Percentiles rank a stretch among this genome's conserved stretches.
Evolutionary conservation across 1,140 invertebrate species (phyloP).

Genomic region (Drosophila chauvacae): DNA sequence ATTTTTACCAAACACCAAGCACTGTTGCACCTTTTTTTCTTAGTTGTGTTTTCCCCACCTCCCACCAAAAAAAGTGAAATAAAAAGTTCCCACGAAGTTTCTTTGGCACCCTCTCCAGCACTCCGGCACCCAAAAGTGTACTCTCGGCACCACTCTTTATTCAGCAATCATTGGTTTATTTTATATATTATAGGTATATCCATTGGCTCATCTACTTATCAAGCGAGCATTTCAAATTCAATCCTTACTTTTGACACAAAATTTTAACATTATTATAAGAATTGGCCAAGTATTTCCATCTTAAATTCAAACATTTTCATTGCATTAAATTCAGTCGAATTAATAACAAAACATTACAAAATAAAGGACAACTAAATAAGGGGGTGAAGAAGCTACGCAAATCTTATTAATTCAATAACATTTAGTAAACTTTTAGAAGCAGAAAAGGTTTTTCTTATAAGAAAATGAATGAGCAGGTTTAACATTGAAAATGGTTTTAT

Average conservation of each 20-base stretch:
- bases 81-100: slow-evolving; percentile 20
- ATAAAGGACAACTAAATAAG: slow-evolving; percentile 18
- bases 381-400: slow-evolving; percentile 21
- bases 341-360: slow-evolving; percentile 7
- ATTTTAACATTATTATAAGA: slow-evolving; percentile 1
- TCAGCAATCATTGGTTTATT: slow-evolving; percentile 43
- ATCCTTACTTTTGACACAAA: slow-evolving; percentile 8
- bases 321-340: slow-evolving; percentile 18
- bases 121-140: slow-evolving; percentile 38
- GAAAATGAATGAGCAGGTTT: background rate
- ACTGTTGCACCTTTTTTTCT: slow-evolving; percentile 54
- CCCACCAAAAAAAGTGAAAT: slow-evolving; percentile 29
- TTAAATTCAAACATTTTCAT: slow-evolving; percentile 66
- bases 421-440: background rate
- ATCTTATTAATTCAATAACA: background rate
- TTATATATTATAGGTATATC: background rate
- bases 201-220: slow-evolving; percentile 31
- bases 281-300: slow-evolving; percentile 42
- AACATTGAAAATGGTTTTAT: background rate
- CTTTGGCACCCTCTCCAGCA: slow-evolving; percentile 48
- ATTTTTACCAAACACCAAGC: slow-evolving; percentile 29
- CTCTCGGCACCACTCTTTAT: slow-evolving; percentile 34
- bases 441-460: background rate
- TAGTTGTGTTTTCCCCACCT: slow-evolving; percentile 19
- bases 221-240: slow-evolving; percentile 61